A percentile compares a stretch with the other conserved stretches of the same genome.
Evolutionary conservation across 1,140 invertebrate genomes (phyloP).

Genomic region (Chelonus insularis): DNA sequence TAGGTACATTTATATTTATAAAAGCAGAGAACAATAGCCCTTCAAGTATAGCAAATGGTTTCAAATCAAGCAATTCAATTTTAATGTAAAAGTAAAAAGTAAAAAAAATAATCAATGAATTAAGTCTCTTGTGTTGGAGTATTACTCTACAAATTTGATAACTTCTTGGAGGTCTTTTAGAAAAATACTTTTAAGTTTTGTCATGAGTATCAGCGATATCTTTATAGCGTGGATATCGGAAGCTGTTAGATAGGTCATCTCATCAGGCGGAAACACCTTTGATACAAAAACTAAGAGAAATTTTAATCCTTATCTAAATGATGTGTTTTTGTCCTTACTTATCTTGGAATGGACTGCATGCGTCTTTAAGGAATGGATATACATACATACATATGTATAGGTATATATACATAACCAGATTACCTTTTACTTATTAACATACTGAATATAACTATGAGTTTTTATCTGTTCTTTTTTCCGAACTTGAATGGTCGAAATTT

Average conservation of each 20-base stretch:
- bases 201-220: neutral
- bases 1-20: no score
- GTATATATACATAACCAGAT: no score
- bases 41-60: no score
- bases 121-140: no score
- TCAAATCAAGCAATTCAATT: no score
- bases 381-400: no score
- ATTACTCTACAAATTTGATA: no score
- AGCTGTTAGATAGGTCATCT: constrained; percentile 20
- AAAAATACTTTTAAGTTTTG: constrained; percentile 5
- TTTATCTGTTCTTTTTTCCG: neutral
- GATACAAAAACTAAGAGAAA: constrained; percentile 28
- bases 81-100: no score
- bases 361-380: neutral
- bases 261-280: constrained; percentile 13
- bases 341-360: constrained; percentile 42
- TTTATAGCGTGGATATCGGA: constrained; percentile 13
- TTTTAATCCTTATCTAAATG: constrained; percentile 48
- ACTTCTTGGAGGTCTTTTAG: constrained; percentile 11
- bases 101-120: no score
- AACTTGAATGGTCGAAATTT: neutral
- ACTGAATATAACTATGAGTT: neutral
- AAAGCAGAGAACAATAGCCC: no score
- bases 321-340: constrained; percentile 48
- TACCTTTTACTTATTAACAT: constrained; percentile 1